Base-by-base conservation (phyloP, 1,140 invertebrate species). In the Pseudomyrmex flavicornis region DNA sequence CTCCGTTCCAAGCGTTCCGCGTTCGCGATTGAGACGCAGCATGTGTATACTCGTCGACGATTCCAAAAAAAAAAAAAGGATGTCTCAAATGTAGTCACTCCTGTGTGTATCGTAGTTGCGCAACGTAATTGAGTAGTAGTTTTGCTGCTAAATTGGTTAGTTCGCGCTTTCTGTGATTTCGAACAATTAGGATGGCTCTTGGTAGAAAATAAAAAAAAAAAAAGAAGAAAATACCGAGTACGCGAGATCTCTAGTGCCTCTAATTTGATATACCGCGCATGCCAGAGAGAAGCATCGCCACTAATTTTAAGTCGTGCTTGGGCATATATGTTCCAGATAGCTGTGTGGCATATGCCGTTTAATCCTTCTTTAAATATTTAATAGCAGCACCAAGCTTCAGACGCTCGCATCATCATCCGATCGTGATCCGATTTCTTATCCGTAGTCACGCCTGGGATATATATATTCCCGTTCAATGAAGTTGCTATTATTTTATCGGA, bases 191-290 rank as follows among this genome's bases (percentile, higher is more conserved):
- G 44, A 15, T 20, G 35, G 17, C 20, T n/a, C n/a, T 66, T 46
- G 13, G n/a, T 76, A 22, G 35, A 68, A 22, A 44, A 46, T 15
- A 46, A 44, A 56, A 17, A 66, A 46, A 35, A 35, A 5, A 35
- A 35, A 35, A 5, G 7, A 35, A 35, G 7, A 35, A 35, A 35
- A 35, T 35, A 35, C 35, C 5, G 35, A 35, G 26, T 35, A 12
- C 35, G 12, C 9, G 13, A 1, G 15, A 13, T 35, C 54, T 35
- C 54, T 20, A 44, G 17, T 44, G 62, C 20, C n/a, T 20, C 48
- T 22, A 35, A 76, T 54, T 35, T 68, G n/a, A 65, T n/a, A 44
- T 65, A 52, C 7, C n/a, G 17, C 26, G 73, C 73, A 54, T 76
- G 48, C 8, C 17, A 54, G 5, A 5, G n/a, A 76, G 7, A 52